Percentiles rank a stretch among this genome's conserved stretches.
Evolutionary conservation across 2,888 invertebrate genomes (phyloP).

Genomic region (Vannuccia rotundouncinata): DNA sequence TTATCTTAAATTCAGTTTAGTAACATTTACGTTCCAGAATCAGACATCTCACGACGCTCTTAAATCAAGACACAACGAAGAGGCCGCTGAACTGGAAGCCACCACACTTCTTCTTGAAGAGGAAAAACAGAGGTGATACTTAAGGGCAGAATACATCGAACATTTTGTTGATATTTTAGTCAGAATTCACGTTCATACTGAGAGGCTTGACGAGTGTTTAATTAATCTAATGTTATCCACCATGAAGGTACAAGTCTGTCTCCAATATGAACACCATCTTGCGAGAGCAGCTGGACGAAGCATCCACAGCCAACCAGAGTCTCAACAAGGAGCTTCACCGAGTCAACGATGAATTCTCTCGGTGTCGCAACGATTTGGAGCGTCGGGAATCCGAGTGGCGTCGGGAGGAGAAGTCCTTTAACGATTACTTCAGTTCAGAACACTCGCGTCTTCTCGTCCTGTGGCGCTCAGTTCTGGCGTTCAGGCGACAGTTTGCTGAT

Average conservation of each 20-base stretch:
- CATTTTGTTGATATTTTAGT: too few relatives aligned
- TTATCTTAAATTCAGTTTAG: too few relatives aligned
- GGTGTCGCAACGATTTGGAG: neutral
- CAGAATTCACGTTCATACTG: too few relatives aligned
- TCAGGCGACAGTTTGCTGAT: neutral
- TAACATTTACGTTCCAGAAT: too few relatives aligned
- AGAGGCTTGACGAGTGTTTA: too few relatives aligned
- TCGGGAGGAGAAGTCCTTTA: slow-evolving; percentile 85
- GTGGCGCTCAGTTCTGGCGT: slow-evolving; percentile 72
- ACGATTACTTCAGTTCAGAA: slow-evolving; percentile 86
- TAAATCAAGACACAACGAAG: neutral
- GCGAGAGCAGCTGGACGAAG: neutral
- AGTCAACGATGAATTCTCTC: neutral
- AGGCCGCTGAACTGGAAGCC: neutral
- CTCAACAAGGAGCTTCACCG: neutral
- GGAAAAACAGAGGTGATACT: neutral
- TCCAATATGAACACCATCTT: neutral
- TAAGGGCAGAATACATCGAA: too few relatives aligned
- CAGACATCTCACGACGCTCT: neutral
- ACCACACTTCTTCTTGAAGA: slow-evolving; percentile 1
- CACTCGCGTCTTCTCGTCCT: slow-evolving; percentile 78
- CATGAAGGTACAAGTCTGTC: neutral
- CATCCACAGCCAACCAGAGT: neutral
- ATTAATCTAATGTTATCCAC: too few relatives aligned
- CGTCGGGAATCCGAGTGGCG: slow-evolving; percentile 85